Base-by-base conservation (phyloP, 2,797 vertebrate species). In the Cygnus olor region DNA sequence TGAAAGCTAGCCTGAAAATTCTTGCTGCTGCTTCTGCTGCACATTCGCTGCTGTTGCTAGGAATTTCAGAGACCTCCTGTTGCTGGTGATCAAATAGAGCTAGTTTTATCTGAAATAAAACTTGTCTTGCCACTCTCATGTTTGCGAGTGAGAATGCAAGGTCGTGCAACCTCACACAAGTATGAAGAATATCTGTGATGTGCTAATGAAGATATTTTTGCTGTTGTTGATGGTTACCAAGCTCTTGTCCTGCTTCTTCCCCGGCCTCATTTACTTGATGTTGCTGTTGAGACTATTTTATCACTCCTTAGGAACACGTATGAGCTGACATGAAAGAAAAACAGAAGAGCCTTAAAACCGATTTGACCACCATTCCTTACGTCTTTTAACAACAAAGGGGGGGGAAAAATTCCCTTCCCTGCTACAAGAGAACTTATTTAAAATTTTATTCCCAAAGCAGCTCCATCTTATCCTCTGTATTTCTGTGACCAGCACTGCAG, bases 1-100 rank as follows among this genome's bases (percentile, higher is more conserved):
- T 76, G 63, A 76, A 90, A 70, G 65, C 45, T 90, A 88, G 47
- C 40, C 57, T 90, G 69, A 85, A 82, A 38, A 19, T 84, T 66
- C 69, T 94, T 93, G 30, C 77, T 95, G 70, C 79, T 89, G 42
- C 83, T 92, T 80, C 76, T 91, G 45, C 78, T 80, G 82, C 79
- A 85, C 51, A 38, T 77, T 38, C 36, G 30, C 0, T 0, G 42
- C 38, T 56, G 9, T 68, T 80, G 38, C 80, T 85, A 88, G 60
- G 68, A 89, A 28, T 91, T 86, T 79, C 2, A 11, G 72, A 85
- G 40, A 44, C 10, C 19, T 14, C 60, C 72, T 73, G 34, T 58
- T 81, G 27, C 58, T 89, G 38, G 40, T 73, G 78, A 86, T 95
- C 47, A 89, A 64, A 16, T 6, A 32, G 49, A n/a, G 14, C 66